These are phyloP conservation scores for Bucorvus abyssinicus DNA, from an alignment of 2,797 vertebrate species.

Conservation along the genomic window DNA sequence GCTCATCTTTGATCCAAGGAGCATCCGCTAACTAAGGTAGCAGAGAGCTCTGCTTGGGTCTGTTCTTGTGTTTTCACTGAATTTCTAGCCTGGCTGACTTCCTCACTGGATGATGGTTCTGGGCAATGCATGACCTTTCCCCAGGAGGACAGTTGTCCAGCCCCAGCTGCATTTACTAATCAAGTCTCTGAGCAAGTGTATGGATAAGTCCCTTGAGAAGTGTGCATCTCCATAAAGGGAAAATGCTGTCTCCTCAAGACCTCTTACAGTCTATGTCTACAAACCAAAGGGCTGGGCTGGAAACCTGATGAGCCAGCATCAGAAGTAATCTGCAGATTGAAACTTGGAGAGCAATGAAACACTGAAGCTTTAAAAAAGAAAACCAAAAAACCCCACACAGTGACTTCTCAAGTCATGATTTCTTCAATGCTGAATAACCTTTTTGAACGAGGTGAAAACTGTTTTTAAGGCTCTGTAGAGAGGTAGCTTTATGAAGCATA, in stretches of 20 bases:
- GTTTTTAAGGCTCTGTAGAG: background rate
- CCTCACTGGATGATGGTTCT: accelerated
- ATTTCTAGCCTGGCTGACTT: background rate
- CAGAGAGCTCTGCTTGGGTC: background rate
- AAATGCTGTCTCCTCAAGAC: background rate
- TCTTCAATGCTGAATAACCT: background rate
- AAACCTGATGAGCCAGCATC: background rate
- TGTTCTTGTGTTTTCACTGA: background rate
- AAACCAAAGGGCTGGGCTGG: background rate
- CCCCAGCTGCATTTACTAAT: background rate
- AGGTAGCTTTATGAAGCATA: background rate
- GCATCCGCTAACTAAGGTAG: background rate
- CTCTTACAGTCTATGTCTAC: background rate
- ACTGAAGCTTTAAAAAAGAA: background rate
- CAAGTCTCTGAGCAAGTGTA: background rate
- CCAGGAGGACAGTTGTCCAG: background rate
- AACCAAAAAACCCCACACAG: background rate
- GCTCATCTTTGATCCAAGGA: background rate
- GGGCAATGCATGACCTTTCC: background rate
- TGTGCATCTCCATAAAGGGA: background rate
- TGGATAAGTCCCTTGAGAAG: background rate
- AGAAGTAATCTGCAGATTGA: background rate
- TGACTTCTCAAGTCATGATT: background rate
- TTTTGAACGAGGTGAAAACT: background rate
- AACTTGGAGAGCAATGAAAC: background rate